These are phyloP conservation scores for Melipona quadrifasciata DNA, from an alignment of 1,140 invertebrate genomes.

Conservation along the genomic window DNA sequence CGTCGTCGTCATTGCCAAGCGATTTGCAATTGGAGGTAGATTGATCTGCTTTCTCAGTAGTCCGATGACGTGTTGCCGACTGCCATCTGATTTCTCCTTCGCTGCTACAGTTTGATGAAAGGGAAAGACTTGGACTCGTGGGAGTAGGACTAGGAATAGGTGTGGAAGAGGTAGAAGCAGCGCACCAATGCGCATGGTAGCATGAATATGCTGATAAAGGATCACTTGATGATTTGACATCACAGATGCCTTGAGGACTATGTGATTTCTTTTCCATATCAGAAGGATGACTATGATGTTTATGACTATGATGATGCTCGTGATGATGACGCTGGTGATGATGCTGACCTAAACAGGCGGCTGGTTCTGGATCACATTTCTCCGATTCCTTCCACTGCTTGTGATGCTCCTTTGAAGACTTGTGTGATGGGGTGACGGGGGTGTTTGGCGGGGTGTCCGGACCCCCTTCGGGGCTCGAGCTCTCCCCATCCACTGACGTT, in stretches of 20 bases:
- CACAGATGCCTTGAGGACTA: conserved; percentile 53
- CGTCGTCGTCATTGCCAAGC: conserved; percentile 55
- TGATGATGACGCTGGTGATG: conserved; percentile 69
- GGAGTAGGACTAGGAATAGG: conserved; percentile 74
- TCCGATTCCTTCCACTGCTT: conserved; percentile 69
- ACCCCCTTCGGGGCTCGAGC: conserved; percentile 81
- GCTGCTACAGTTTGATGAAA: conserved; percentile 76
- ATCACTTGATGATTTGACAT: conserved; percentile 68
- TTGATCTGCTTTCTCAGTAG: conserved; percentile 62
- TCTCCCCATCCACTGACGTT: conserved; percentile 82
- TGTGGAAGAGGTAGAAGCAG: conserved; percentile 75
- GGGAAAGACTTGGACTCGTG: conserved; percentile 71
- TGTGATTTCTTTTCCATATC: conserved; percentile 67
- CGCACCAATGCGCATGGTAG: conserved; percentile 79
- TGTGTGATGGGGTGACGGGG: conserved; percentile 79
- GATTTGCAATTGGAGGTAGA: conserved; percentile 64
- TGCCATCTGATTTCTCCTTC: conserved; percentile 72
- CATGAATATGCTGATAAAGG: conserved; percentile 78
- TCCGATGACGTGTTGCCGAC: conserved; percentile 51
- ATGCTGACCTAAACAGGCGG: conserved; percentile 78
- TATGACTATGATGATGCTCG: conserved; percentile 61
- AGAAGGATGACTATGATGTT: conserved; percentile 58
- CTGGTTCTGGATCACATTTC: conserved; percentile 72
- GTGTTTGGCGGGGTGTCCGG: conserved; percentile 84
- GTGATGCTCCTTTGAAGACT: conserved; percentile 75